A percentile compares a stretch with the other conserved stretches of the same genome.
phyloP scores from a whole-genome alignment of 2,113 vertebrate species.

The Tretioscincus oriximinensis region DNA sequence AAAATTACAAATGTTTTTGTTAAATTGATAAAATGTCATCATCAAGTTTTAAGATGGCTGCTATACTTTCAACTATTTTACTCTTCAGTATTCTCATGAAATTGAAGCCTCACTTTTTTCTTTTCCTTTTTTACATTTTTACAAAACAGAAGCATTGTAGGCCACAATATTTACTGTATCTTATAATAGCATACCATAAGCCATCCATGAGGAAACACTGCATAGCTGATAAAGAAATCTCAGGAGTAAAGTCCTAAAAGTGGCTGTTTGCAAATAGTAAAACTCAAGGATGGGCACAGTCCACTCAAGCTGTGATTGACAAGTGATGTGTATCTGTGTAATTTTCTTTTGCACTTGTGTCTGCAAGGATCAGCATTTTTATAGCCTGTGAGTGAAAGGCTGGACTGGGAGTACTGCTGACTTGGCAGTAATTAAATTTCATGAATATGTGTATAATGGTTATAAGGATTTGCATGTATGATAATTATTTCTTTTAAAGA shows the following conservation, averaged over 20 bases:
- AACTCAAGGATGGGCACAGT: neutral
- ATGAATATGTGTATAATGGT: conserved; percentile 3
- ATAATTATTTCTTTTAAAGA: neutral
- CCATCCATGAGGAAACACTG: neutral
- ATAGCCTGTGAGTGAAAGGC: conserved; percentile 6
- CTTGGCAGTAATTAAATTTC: conserved; percentile 24
- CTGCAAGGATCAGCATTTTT: conserved; percentile 12
- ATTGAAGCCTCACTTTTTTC: neutral
- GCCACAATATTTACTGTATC: neutral
- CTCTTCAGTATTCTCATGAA: neutral
- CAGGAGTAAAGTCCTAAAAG: neutral
- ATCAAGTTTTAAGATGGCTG: neutral
- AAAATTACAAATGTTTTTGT: neutral
- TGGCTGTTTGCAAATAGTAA: neutral
- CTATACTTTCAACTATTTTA: neutral
- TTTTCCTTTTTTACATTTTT: too few relatives aligned
- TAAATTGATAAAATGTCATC: neutral
- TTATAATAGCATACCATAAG: neutral
- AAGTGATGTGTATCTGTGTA: conserved; percentile 13
- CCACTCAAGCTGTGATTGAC: neutral
- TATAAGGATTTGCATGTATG: conserved; percentile 12
- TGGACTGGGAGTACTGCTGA: conserved; percentile 4
- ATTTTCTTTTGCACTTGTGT: conserved; percentile 3
- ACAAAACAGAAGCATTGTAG: neutral
- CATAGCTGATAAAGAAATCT: neutral